A percentile compares a stretch with the other conserved stretches of the same genome.
Conservation (phyloP, 2,113 vertebrate genomes). For the Sapayoa aenigma region DNA sequence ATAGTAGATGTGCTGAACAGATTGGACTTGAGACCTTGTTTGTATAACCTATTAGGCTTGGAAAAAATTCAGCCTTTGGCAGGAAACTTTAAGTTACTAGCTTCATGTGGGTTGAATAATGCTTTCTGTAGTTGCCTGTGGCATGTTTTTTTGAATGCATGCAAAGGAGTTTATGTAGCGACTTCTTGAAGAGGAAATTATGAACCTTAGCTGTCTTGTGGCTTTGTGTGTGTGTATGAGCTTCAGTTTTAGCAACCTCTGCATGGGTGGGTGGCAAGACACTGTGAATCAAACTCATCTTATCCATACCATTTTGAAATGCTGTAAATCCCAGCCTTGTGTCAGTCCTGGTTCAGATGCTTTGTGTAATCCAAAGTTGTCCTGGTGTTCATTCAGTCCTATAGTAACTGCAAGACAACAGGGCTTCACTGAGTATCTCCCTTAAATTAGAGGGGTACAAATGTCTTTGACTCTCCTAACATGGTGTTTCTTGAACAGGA, state of each 20-base stretch:
- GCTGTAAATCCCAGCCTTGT: neutral
- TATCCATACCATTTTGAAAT: neutral
- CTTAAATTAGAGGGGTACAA: neutral
- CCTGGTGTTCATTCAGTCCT: neutral
- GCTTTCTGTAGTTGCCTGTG: neutral
- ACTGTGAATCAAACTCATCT: neutral
- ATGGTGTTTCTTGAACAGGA: neutral
- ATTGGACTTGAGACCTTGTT: neutral
- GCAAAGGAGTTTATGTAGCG: neutral
- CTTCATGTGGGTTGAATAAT: neutral
- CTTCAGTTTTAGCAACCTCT: neutral
- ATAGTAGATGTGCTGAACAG: neutral
- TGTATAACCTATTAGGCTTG: neutral
- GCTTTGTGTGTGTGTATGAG: neutral
- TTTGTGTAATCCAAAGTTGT: neutral
- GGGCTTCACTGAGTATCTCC: neutral
- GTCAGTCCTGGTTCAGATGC: neutral
- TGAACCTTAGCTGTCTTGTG: neutral
- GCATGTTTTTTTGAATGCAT: neutral
- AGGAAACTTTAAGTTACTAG: neutral
- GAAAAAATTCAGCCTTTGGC: neutral
- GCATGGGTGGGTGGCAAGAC: neutral
- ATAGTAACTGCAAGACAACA: neutral
- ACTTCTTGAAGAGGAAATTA: neutral
- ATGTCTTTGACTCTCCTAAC: neutral